phyloP scores from a whole-genome alignment of 2,797 vertebrate species.

The Alexandromys oeconomus region DNA sequence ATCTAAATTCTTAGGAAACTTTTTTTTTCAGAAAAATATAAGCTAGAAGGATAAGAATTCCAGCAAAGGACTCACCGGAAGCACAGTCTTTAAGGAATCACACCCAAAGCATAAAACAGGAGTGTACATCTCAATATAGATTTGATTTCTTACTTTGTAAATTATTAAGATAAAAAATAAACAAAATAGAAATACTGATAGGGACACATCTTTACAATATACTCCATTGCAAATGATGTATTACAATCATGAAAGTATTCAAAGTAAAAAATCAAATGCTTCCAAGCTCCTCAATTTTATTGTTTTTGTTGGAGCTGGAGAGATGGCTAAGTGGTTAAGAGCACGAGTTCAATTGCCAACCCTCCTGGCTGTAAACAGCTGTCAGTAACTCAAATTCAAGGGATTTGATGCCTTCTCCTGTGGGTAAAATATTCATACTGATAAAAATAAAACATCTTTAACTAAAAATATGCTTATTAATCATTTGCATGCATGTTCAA shows the following conservation, averaged over 20 bases:
- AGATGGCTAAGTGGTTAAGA: not conserved
- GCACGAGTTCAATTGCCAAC: not conserved
- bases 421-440: not conserved
- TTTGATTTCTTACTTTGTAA: constrained; percentile 22
- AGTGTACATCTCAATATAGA: not conserved
- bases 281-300: constrained; percentile 19
- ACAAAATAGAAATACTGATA: not conserved
- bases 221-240: constrained; percentile 23
- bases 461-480: constrained; percentile 15
- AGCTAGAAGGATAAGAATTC: not conserved
- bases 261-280: constrained; percentile 36
- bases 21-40: not conserved
- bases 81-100: not conserved
- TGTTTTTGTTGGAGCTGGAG: not conserved
- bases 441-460: not conserved
- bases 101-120: not conserved
- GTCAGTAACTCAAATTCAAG: not conserved
- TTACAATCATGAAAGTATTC: not conserved
- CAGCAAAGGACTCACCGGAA: not conserved
- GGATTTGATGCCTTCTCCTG: not conserved
- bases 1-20: constrained; percentile 2
- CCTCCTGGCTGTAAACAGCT: not conserved
- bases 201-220: not conserved
- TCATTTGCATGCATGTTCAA: not conserved
- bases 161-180: not conserved